phyloP scores from a whole-genome alignment of 1,140 invertebrate species.

The Drosophila parvula region DNA sequence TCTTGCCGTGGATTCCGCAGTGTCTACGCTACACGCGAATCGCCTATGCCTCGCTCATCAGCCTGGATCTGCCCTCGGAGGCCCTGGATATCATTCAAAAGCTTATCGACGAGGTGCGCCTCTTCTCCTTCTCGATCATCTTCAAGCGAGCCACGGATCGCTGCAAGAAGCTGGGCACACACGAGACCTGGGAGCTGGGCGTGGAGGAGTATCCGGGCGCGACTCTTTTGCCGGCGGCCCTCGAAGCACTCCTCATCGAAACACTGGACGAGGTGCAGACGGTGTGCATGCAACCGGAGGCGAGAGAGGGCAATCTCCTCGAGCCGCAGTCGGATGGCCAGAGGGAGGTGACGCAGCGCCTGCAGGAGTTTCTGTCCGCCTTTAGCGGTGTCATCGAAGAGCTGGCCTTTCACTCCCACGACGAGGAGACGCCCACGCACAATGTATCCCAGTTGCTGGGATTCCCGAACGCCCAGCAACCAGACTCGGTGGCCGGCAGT shows the following conservation, averaged over 20 bases:
- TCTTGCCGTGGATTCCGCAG: conserved; percentile 91
- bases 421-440: conserved; percentile 86
- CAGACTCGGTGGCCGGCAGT: conserved; percentile 58
- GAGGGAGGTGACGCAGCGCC: conserved; percentile 87
- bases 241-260: conserved; percentile 93
- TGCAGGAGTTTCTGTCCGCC: conserved; percentile 89
- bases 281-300: conserved; percentile 90
- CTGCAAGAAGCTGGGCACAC: conserved; percentile 90
- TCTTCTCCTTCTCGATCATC: conserved; percentile 93
- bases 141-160: conserved; percentile 93
- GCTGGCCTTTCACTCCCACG: conserved; percentile 87
- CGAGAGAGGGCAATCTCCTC: conserved; percentile 89
- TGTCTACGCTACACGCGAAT: conserved; percentile 90
- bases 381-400: conserved; percentile 88
- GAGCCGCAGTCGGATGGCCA: conserved; percentile 86
- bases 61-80: conserved; percentile 91
- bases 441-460: conserved; percentile 88
- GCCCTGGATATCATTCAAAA: conserved; percentile 92
- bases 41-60: conserved; percentile 88
- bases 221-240: conserved; percentile 89
- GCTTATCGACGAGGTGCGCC: conserved; percentile 94
- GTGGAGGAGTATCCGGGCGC: conserved; percentile 87
- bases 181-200: conserved; percentile 95
- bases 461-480: conserved; percentile 86
- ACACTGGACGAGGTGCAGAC: conserved; percentile 94